Base-by-base conservation (phyloP, 2,888 invertebrate genomes). In the Alentia gelatinosa region DNA sequence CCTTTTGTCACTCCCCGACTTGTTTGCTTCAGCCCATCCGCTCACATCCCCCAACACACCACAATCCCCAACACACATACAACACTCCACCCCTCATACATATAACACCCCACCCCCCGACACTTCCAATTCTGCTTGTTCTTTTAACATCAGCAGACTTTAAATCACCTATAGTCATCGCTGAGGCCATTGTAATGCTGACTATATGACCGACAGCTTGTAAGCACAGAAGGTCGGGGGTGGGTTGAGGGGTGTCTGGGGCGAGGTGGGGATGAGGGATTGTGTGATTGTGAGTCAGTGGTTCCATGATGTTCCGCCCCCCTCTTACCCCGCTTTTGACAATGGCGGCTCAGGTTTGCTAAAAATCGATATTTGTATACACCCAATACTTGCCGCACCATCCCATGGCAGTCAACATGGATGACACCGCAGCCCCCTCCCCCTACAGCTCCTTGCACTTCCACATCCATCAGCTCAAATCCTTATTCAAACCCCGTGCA, bases 361-460 rank as follows among this genome's bases (percentile, higher is more conserved):
- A 68, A 68, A 68, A 68, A 68, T 68, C 68, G 68, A 68, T 68
- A 68, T 68, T 68, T 68, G 68, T 68, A 68, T 68, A 68, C 68
- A 68, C 68, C 68, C 68, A 30, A 68, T 68, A 30, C 68, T 30
- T 68, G 30, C 68, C 26, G 23, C 68, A 26, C 68, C 23, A 30
- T 68, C 30, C 68, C 68, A 9, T 63, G 56, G 19, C 68, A 68
- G 68, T 68, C 68, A 68, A 68, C 68, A 68, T 9, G 26, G 68
- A n/a, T n/a, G 56, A n/a, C 56, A 56, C 56, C 19, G 19, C 56
- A 56, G 9, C 56, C 56, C 56, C 56, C 56, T 56, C 56, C 56
- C 56, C 12, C 56, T n/a, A n/a, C n/a, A 19, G n/a, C 56, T n/a
- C 56, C 56, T 56, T n/a, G 1, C 56, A 9, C 47, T 47, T n/a